These are phyloP conservation scores for Lycaon pictus DNA, from an alignment of 2,113 vertebrate species.

Conservation along the genomic window DNA sequence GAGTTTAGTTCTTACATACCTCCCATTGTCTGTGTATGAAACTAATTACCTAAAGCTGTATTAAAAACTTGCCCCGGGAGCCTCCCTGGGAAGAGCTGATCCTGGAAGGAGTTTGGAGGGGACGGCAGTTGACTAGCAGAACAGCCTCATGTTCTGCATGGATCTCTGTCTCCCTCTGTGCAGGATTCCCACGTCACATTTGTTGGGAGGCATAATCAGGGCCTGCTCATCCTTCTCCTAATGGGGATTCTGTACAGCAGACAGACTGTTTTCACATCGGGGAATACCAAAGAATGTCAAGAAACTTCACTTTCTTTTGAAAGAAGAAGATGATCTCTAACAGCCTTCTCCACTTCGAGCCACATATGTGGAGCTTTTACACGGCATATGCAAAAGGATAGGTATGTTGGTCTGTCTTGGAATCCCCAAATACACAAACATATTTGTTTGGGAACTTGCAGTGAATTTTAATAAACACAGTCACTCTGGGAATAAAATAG, in stretches of 20 bases:
- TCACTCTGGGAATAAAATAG: background rate
- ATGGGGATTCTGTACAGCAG: background rate
- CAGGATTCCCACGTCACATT: background rate
- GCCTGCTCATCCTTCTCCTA: background rate
- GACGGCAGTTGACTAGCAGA: background rate
- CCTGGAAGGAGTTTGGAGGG: background rate
- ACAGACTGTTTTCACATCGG: background rate
- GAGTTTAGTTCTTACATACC: background rate
- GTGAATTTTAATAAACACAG: background rate
- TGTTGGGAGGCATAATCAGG: background rate
- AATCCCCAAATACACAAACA: accelerated
- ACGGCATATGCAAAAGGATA: background rate
- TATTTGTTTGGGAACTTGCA: background rate
- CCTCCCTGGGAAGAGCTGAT: background rate
- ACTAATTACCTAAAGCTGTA: background rate
- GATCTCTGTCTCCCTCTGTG: accelerated
- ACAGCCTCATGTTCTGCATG: background rate
- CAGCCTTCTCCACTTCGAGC: background rate
- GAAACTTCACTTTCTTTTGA: background rate
- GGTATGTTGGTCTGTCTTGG: background rate
- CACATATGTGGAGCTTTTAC: background rate
- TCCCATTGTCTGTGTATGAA: background rate
- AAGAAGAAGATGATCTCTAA: background rate
- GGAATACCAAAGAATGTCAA: background rate
- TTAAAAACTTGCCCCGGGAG: background rate